A percentile compares a stretch with the other conserved stretches of the same genome.
These are phyloP conservation scores for Ectobius pallidus DNA, from an alignment of 2,888 invertebrate species.

Conservation along the genomic window DNA sequence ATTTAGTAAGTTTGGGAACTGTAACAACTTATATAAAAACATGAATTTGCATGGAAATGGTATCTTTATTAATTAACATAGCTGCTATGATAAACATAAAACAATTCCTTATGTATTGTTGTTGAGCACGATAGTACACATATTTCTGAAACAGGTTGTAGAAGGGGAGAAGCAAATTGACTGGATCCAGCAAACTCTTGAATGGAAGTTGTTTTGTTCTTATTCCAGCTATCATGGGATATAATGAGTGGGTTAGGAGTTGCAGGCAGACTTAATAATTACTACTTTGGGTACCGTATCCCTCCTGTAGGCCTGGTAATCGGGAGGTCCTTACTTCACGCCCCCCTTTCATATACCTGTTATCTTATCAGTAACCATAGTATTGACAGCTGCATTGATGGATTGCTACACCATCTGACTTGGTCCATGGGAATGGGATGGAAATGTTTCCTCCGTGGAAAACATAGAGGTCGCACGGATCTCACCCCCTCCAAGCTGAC, in stretches of 20 bases:
- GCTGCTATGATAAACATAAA: too few species aligned
- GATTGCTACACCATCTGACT: too few species aligned
- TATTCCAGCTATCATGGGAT: neutral
- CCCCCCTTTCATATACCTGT: neutral
- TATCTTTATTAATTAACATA: too few species aligned
- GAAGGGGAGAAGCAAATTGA: neutral
- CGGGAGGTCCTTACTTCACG: constrained; percentile 6
- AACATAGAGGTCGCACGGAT: too few species aligned
- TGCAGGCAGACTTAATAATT: constrained; percentile 5
- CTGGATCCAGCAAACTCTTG: neutral
- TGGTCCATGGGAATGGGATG: too few species aligned
- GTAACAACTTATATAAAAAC: too few species aligned
- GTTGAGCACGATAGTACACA: neutral
- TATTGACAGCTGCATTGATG: neutral
- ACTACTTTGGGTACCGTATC: neutral
- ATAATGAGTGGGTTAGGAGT: neutral
- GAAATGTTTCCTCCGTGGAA: too few species aligned
- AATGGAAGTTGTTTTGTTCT: neutral
- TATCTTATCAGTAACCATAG: neutral
- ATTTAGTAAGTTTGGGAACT: too few species aligned
- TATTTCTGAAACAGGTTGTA: neutral
- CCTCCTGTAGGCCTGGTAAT: constrained; percentile 10
- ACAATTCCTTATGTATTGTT: too few species aligned
- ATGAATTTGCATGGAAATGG: too few species aligned
- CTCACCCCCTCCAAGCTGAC: too few species aligned